These are phyloP conservation scores for Ericerus pela DNA, from an alignment of 1,140 invertebrate genomes.

Conservation along the genomic window DNA sequence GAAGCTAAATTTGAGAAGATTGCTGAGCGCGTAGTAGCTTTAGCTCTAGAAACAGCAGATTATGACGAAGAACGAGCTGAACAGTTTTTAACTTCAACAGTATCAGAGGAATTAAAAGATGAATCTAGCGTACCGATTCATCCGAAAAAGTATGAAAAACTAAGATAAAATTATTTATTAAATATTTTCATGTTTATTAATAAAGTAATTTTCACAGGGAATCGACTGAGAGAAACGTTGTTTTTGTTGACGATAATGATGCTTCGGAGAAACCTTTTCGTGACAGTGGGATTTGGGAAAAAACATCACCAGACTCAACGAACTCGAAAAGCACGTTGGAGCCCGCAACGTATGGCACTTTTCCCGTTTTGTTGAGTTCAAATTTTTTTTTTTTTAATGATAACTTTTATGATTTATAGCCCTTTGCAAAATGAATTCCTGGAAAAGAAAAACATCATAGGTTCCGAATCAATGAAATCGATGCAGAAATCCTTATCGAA, in stretches of 20 bases:
- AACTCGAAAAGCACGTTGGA: not conserved
- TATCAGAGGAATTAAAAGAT: not conserved
- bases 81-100: conserved; percentile 19
- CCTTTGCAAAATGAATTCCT: no score
- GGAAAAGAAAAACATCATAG: no score
- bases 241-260: not conserved
- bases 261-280: not conserved
- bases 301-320: not conserved
- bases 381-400: no score
- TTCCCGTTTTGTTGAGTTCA: no score
- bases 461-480: no score
- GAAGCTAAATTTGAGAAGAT: conserved; percentile 56
- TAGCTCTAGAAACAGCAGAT: conserved; percentile 74
- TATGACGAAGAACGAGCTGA: conserved; percentile 62
- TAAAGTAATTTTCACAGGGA: not conserved
- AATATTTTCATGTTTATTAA: no score
- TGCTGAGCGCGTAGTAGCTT: conserved; percentile 58
- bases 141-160: no score
- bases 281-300: conserved; percentile 1
- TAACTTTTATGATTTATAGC: no score
- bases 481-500: no score
- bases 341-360: no score
- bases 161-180: no score
- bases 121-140: no score
- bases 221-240: not conserved